Conservation (phyloP, 2,113 vertebrate species). For the Taurulus bubalis region DNA sequence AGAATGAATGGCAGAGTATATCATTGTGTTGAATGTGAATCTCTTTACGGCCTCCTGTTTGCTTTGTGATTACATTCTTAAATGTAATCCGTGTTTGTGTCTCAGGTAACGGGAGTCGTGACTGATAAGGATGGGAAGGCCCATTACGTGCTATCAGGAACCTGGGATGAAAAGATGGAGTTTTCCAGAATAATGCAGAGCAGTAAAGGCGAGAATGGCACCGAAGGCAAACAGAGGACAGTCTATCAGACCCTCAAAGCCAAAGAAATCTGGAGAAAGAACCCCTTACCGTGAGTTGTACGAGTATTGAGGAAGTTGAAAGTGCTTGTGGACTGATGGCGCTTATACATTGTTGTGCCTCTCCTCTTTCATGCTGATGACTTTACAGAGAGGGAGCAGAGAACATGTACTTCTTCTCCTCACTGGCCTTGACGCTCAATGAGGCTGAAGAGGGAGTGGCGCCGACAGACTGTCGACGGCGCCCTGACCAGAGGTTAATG, state of each 20-base stretch:
- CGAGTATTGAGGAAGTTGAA: not conserved
- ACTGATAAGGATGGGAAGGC: constrained; percentile 90
- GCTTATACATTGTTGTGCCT: not conserved
- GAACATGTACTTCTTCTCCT: constrained; percentile 97
- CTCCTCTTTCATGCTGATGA: not conserved
- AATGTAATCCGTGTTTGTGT: constrained; percentile 8
- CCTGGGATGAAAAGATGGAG: constrained; percentile 99
- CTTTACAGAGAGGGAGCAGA: constrained; percentile 90
- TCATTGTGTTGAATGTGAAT: not conserved
- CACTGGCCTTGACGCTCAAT: constrained; percentile 93
- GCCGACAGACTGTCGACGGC: constrained; percentile 91
- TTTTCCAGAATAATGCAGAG: constrained; percentile 88
- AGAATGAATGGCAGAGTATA: not conserved
- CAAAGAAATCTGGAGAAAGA: constrained; percentile 95
- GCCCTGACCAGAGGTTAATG: constrained; percentile 96
- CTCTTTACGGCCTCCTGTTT: not conserved
- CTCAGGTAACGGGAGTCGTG: constrained; percentile 94
- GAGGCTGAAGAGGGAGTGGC: constrained; percentile 89
- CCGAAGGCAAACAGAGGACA: constrained; percentile 87
- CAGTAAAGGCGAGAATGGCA: constrained; percentile 87
- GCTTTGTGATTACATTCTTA: not conserved
- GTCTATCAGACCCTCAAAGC: constrained; percentile 87
- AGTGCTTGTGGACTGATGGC: not conserved
- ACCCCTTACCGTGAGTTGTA: constrained; percentile 90
- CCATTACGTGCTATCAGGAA: constrained; percentile 92